phyloP scores from a whole-genome alignment of 2,797 vertebrate genomes.

The Tiaroga cobitis region DNA sequence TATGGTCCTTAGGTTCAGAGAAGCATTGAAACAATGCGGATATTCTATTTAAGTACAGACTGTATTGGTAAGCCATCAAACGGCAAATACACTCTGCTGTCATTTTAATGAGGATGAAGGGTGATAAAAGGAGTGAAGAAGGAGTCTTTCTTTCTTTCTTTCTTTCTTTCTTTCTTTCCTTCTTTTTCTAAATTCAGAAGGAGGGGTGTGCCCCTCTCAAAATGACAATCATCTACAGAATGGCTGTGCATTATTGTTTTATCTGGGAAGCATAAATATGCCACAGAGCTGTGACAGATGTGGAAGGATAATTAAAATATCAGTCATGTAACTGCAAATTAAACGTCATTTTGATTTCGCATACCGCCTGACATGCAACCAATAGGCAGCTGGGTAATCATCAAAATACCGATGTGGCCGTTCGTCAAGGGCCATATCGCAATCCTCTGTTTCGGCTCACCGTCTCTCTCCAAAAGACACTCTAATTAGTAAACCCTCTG shows the following conservation, averaged over 20 bases:
- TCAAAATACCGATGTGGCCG: constrained; percentile 49
- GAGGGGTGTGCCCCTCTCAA: constrained; percentile 1
- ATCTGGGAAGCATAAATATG: constrained; percentile 46
- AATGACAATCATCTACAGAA: constrained; percentile 42
- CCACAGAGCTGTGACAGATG: constrained; percentile 58
- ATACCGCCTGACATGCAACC: constrained; percentile 52
- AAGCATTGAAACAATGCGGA: not conserved
- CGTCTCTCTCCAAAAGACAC: constrained; percentile 44
- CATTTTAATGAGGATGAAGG: constrained; percentile 24
- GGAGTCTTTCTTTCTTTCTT: not conserved
- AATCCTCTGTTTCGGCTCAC: constrained; percentile 50
- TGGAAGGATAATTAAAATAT: constrained; percentile 66
- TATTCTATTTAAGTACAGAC: constrained; percentile 31
- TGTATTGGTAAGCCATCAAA: constrained; percentile 14
- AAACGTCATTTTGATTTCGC: constrained; percentile 66
- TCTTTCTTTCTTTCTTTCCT: not conserved
- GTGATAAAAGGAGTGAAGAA: not conserved
- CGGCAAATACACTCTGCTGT: not conserved
- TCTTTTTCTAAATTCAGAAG: not conserved
- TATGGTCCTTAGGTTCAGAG: not conserved
- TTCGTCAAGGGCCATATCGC: constrained; percentile 57
- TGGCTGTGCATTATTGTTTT: constrained; percentile 51
- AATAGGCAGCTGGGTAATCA: constrained; percentile 53
- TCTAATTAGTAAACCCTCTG: constrained; percentile 62
- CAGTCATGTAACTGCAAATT: constrained; percentile 65